Evolutionary conservation across 2,797 vertebrate species (phyloP), one percentile per base, ranked within the genome.

Genomic region (Diglossa cyanea): DNA sequence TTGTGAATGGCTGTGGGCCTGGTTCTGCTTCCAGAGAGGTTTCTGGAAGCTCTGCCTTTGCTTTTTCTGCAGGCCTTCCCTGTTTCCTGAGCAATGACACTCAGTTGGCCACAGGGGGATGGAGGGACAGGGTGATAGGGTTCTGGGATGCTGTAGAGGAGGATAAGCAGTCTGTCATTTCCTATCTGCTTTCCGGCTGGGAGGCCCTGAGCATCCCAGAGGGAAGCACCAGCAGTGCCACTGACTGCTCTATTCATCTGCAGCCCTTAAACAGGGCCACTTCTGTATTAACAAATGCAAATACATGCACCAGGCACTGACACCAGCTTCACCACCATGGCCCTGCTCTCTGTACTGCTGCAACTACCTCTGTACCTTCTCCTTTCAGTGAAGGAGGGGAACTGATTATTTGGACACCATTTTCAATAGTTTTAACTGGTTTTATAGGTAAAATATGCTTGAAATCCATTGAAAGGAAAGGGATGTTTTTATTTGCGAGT

Each of bases 401-500:
- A 35, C 14, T 58, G 21, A 31, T 71, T 74, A 42, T 21, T 60
- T 26, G 37, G 54, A 82, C 45, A 60, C 30, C 48, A 35, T 51
- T 89, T 91, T 13, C n/a, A 72, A 45, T 48, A 17, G 4, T 39
- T 91, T 53, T 51, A 73, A 44, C 44, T 53, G 7, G 5, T 88
- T 94, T 86, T 47, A 12, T 77, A 13, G 24, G 45, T 30, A 24
- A 33, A 74, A 61, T 24, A 45, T 44, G 25, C 54, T 58, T 80
- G 30, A 72, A 88, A 44, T 63, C 58, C 47, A 7, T 20, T 2
- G 1, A 76, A 81, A 42, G 42, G 39, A 87, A 85, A 51, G 30
- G 30, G 40, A 60, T 93, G 26, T 42, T 86, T 93, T 94, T 76
- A 78, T 77, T 95, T 90, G 39, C 4, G 25, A 73, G 37, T 81